Evolutionary conservation across 1,140 invertebrate species (phyloP).

Genomic region (Drosophila sucinea): DNA sequence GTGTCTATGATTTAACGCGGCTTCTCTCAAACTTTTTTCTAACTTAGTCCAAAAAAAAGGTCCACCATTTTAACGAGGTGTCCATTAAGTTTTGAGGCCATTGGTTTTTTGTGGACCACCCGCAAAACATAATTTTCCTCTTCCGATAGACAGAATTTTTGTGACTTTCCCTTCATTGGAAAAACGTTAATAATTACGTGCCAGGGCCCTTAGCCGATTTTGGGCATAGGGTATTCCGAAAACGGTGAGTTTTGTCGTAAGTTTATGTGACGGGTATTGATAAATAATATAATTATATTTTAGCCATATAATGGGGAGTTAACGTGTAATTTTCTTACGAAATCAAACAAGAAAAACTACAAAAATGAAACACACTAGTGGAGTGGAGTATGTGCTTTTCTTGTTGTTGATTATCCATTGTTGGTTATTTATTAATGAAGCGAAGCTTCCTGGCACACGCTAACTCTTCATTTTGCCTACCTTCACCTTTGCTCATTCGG

Average conservation of each 20-base stretch:
- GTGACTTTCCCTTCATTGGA: no score
- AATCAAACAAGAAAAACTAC: constrained; percentile 36
- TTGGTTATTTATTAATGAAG: constrained; percentile 51
- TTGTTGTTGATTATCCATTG: constrained; percentile 26
- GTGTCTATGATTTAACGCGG: no score
- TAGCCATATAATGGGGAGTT: neutral
- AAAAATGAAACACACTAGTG: constrained; percentile 37
- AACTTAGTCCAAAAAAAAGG: no score
- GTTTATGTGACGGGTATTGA: neutral
- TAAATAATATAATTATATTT: neutral
- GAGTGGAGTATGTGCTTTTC: constrained; percentile 19
- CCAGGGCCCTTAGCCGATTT: neutral
- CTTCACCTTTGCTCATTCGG: constrained; percentile 44
- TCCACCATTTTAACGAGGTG: no score
- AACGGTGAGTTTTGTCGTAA: neutral
- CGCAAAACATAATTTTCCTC: no score
- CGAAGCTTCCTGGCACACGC: constrained; percentile 48
- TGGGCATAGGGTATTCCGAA: neutral
- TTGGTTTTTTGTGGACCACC: no score
- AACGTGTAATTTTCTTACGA: constrained; percentile 42
- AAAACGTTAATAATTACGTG: neutral
- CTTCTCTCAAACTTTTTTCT: no score
- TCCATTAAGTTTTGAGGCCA: no score
- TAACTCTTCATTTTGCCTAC: constrained; percentile 25
- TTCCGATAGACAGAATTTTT: no score